A percentile compares a stretch with the other conserved stretches of the same genome.
Evolutionary conservation across 2,888 invertebrate species (phyloP).

Genomic region (Electrophaes corylata): DNA sequence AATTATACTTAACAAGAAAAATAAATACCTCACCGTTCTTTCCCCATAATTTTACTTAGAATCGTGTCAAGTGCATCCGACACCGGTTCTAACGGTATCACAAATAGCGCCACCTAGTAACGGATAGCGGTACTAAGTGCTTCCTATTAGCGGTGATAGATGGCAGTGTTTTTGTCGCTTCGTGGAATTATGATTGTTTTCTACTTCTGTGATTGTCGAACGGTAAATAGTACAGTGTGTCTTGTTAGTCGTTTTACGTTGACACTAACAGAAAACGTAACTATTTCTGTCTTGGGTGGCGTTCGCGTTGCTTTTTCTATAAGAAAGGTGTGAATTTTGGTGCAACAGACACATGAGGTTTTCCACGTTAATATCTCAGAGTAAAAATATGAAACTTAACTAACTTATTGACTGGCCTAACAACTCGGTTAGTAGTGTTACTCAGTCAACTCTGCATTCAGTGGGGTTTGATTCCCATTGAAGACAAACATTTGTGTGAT

Average conservation of each 20-base stretch:
- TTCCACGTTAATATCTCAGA: too few species aligned
- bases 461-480: too few species aligned
- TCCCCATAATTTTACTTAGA: constrained; percentile 22
- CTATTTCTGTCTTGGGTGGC: too few species aligned
- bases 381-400: too few species aligned
- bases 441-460: too few species aligned
- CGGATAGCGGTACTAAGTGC: constrained; percentile 70
- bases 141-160: constrained; percentile 62
- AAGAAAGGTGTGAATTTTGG: too few species aligned
- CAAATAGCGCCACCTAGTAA: constrained; percentile 73
- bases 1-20: constrained; percentile 3
- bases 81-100: constrained; percentile 37
- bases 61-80: constrained; percentile 31
- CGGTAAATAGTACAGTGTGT: constrained; percentile 20
- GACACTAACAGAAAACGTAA: constrained; percentile 5
- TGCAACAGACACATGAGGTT: too few species aligned
- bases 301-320: too few species aligned
- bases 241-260: constrained; percentile 27
- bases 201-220: constrained; percentile 11
- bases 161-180: constrained; percentile 52
- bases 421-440: too few species aligned
- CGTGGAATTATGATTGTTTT: constrained; percentile 21
- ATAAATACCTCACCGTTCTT: constrained; percentile 16
- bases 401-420: too few species aligned
- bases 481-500: too few species aligned